These are phyloP conservation scores for Myotis pilosus DNA, from an alignment of 2,797 vertebrate species.

Conservation along the genomic window DNA sequence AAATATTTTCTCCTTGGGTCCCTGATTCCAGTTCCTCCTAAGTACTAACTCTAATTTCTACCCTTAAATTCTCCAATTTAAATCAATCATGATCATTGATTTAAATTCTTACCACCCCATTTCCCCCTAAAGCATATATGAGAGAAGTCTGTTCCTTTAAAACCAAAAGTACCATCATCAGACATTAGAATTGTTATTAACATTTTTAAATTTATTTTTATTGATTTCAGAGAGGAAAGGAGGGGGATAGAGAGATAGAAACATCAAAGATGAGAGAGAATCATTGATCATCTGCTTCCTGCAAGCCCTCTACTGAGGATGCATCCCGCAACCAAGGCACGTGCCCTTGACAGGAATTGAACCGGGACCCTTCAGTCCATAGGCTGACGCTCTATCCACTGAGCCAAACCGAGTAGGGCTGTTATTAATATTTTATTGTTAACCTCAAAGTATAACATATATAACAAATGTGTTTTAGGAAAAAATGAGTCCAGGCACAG, in stretches of 20 bases:
- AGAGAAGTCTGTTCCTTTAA: neutral
- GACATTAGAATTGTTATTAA: neutral
- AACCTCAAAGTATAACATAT: neutral
- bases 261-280: too few relatives aligned
- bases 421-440: neutral
- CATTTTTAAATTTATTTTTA: too few relatives aligned
- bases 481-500: neutral
- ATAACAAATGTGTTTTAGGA: neutral
- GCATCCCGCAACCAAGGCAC: too few relatives aligned
- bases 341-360: too few relatives aligned
- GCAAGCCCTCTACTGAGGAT: too few relatives aligned
- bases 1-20: neutral
- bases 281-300: too few relatives aligned
- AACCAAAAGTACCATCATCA: neutral
- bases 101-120: neutral
- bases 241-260: too few relatives aligned
- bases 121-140: neutral
- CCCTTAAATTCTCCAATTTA: constrained; percentile 2
- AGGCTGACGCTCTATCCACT: too few relatives aligned
- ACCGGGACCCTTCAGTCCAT: too few relatives aligned
- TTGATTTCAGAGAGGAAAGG: too few relatives aligned
- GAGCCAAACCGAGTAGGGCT: neutral
- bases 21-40: neutral
- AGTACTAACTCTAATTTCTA: neutral
- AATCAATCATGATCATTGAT: neutral